These are phyloP conservation scores for Dorcus parallelipipedus DNA, from an alignment of 2,888 invertebrate species.

Conservation along the genomic window DNA sequence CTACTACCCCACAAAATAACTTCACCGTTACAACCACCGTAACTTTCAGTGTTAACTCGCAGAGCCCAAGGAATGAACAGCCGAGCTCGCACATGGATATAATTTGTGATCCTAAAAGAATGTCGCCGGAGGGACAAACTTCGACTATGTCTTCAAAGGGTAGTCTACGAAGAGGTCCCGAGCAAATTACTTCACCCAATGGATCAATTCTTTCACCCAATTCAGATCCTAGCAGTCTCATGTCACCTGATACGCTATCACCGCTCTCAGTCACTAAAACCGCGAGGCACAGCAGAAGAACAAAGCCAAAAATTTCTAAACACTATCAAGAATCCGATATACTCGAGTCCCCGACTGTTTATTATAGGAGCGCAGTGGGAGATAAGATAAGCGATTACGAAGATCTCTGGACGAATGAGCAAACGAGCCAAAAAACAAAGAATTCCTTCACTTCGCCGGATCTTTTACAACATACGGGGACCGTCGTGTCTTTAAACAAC, in stretches of 20 bases:
- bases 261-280: slow-evolving; percentile 54
- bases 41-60: slow-evolving; percentile 72
- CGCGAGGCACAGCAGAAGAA: slow-evolving; percentile 55
- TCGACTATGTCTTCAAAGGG: slow-evolving; percentile 67
- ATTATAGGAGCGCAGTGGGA: slow-evolving; percentile 81
- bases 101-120: slow-evolving; percentile 59
- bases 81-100: slow-evolving; percentile 15
- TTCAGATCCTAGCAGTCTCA: slow-evolving; percentile 48
- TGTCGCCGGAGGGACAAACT: slow-evolving; percentile 69
- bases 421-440: slow-evolving; percentile 38
- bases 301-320: slow-evolving; percentile 63
- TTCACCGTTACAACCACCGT: slow-evolving; percentile 85
- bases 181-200: slow-evolving; percentile 39
- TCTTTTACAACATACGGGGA: slow-evolving; percentile 50
- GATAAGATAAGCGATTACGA: slow-evolving; percentile 95
- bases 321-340: slow-evolving; percentile 81
- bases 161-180: slow-evolving; percentile 57
- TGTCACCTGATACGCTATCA: slow-evolving; percentile 49
- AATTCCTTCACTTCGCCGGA: slow-evolving; percentile 39
- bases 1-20: slow-evolving; percentile 63
- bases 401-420: slow-evolving; percentile 77
- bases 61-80: slow-evolving; percentile 38
- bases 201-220: slow-evolving; percentile 46
- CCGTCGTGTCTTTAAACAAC: slow-evolving; percentile 55
- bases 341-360: slow-evolving; percentile 75